These are phyloP conservation scores for Eurystomus glaucurus DNA, from an alignment of 2,797 vertebrate genomes.

Conservation along the genomic window DNA sequence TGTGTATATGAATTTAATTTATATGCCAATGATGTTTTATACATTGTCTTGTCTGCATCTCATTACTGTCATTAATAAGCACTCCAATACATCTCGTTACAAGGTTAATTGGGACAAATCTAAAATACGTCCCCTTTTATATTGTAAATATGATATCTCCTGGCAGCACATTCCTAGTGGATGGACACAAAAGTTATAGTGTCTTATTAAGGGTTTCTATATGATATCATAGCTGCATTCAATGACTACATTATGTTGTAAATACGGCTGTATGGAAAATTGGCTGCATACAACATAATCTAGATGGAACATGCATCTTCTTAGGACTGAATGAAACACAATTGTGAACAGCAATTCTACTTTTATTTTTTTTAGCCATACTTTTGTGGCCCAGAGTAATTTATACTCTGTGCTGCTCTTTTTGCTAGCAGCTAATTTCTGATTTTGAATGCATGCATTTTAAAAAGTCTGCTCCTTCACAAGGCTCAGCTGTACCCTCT, in stretches of 20 bases:
- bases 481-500: neutral
- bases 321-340: neutral
- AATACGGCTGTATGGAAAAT: neutral
- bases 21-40: constrained; percentile 92
- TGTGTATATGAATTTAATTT: constrained; percentile 90
- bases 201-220: constrained; percentile 60
- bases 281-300: neutral
- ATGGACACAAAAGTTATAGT: constrained; percentile 66
- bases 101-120: constrained; percentile 96
- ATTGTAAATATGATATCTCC: constrained; percentile 88
- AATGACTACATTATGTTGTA: neutral
- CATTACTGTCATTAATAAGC: constrained; percentile 93
- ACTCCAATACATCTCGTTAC: constrained; percentile 91
- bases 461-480: neutral
- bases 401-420: neutral
- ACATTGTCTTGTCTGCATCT: constrained; percentile 89
- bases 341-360: neutral
- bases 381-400: neutral
- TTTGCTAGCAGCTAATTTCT: neutral
- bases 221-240: constrained; percentile 46
- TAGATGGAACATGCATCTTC: neutral
- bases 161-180: constrained; percentile 77
- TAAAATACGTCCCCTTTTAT: constrained; percentile 82
- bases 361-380: neutral
- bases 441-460: neutral